Evolutionary conservation across 2,888 invertebrate genomes (phyloP).

Genomic region (Drosophila pseudotalamancana): DNA sequence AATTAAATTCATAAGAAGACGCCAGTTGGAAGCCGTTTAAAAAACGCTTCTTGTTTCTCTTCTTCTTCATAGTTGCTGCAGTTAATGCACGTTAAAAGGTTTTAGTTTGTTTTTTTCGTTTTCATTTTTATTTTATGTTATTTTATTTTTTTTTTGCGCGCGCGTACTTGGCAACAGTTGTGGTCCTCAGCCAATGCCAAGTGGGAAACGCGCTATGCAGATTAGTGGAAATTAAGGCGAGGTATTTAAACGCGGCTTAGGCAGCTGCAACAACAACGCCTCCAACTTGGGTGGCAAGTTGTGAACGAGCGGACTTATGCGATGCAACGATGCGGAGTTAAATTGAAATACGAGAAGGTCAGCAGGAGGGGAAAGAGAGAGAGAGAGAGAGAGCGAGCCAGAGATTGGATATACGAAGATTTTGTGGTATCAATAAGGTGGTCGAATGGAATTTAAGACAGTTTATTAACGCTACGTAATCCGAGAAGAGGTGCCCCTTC

Average conservation of each 20-base stretch:
- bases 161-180: constrained; percentile 51
- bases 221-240: constrained; percentile 72
- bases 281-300: constrained; percentile 68
- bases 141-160: constrained; percentile 19
- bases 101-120: constrained; percentile 19
- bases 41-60: constrained; percentile 55
- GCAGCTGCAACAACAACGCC: constrained; percentile 41
- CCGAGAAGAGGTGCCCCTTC: constrained; percentile 24
- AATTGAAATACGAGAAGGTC: constrained; percentile 62
- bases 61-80: constrained; percentile 34
- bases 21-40: constrained; percentile 59
- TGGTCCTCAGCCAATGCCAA: constrained; percentile 50
- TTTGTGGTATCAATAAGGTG: constrained; percentile 49
- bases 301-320: constrained; percentile 69
- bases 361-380: background rate
- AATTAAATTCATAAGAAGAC: constrained; percentile 81
- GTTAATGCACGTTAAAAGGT: constrained; percentile 78
- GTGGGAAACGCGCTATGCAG: constrained; percentile 60
- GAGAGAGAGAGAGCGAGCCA: too few species aligned
- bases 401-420: constrained; percentile 9
- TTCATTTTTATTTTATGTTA: too few species aligned
- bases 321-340: constrained; percentile 72
- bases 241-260: constrained; percentile 74
- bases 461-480: constrained; percentile 34
- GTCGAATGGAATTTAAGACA: constrained; percentile 37